Percentiles rank a stretch among this genome's conserved stretches.
phyloP scores from a whole-genome alignment of 2,113 vertebrate species.

The Vidua macroura region DNA sequence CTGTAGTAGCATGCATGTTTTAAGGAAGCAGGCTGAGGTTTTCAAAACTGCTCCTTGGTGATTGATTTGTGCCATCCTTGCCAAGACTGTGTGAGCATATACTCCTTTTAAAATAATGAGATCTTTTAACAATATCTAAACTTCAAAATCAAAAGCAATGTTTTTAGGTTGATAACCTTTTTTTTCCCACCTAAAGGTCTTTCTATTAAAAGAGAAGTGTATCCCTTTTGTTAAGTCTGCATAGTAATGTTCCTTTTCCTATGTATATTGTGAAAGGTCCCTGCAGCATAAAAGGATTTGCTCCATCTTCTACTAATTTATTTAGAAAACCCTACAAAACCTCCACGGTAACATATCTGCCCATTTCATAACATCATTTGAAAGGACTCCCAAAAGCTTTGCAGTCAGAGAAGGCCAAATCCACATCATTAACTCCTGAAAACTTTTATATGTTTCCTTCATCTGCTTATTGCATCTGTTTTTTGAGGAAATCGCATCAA shows the following conservation, averaged over 20 bases:
- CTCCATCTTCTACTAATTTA: neutral
- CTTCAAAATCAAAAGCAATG: neutral
- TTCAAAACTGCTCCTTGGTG: neutral
- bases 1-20: neutral
- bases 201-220: neutral
- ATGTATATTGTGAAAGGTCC: neutral
- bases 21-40: neutral
- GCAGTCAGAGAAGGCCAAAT: neutral
- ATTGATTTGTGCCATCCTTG: neutral
- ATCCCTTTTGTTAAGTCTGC: neutral
- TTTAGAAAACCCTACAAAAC: neutral
- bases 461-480: neutral
- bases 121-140: neutral
- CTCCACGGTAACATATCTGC: neutral
- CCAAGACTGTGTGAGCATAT: neutral
- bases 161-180: neutral
- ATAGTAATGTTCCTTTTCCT: neutral
- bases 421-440: neutral
- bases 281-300: neutral
- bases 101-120: neutral
- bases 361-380: neutral
- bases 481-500: neutral
- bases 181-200: neutral
- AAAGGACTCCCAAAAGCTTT: neutral
- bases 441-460: neutral